A percentile compares a stretch with the other conserved stretches of the same genome.
phyloP scores from a whole-genome alignment of 2,888 invertebrate genomes.

The Stenichneumon culpator region DNA sequence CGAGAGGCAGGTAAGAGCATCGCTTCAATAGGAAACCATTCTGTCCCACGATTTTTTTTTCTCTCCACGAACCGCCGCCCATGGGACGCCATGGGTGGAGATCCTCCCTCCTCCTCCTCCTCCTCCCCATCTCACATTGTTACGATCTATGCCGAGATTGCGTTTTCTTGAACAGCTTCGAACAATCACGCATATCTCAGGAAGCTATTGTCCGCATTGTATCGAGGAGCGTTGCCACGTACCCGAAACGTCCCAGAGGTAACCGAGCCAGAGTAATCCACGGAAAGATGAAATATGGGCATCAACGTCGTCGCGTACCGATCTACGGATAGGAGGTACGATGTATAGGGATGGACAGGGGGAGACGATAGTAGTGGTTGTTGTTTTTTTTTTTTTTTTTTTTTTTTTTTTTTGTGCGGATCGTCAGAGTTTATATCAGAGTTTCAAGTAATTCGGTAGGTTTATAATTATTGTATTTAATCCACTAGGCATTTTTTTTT shows the following conservation, averaged over 20 bases:
- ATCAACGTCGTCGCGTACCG: not conserved
- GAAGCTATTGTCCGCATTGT: conserved; percentile 75
- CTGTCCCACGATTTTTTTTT: not conserved
- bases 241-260: conserved; percentile 73
- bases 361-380: not conserved
- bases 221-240: conserved; percentile 43
- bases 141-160: conserved; percentile 75
- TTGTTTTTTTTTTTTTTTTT: not conserved
- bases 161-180: conserved; percentile 76
- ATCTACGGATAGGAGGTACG: not conserved
- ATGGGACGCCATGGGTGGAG: conserved; percentile 65
- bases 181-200: conserved; percentile 76
- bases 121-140: conserved; percentile 70
- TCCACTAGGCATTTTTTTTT: too few relatives aligned
- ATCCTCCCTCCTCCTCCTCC: conserved; percentile 24
- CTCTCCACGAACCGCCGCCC: conserved; percentile 44
- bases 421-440: not conserved
- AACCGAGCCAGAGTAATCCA: conserved; percentile 75
- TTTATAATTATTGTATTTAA: too few relatives aligned
- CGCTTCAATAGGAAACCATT: conserved; percentile 32
- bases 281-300: conserved; percentile 53
- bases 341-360: not conserved
- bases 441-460: too few relatives aligned
- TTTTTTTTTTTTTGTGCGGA: not conserved
- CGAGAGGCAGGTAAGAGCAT: conserved; percentile 35